Percentiles rank a stretch among this genome's conserved stretches.
Conservation (phyloP, 2,113 vertebrate species). For the Pelecanus crispus region DNA sequence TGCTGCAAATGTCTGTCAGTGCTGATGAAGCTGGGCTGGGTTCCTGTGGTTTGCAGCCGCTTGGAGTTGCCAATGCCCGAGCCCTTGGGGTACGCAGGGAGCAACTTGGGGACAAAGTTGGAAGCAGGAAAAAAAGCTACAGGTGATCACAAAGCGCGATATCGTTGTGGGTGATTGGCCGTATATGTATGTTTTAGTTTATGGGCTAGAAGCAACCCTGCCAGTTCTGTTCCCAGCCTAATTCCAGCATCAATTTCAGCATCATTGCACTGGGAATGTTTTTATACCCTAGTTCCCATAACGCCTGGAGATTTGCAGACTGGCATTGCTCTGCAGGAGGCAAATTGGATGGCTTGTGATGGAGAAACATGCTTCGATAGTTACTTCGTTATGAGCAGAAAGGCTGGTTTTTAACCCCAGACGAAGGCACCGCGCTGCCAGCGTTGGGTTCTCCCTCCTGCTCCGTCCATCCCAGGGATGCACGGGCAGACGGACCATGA, state of each 20-base stretch:
- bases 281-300: conserved; percentile 2
- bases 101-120: not conserved
- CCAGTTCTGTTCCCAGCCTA: conserved; percentile 21
- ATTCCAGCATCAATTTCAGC: conserved; percentile 17
- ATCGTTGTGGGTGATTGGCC: not conserved
- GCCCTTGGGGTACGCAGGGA: not conserved
- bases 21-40: not conserved
- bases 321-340: not conserved
- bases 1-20: not conserved
- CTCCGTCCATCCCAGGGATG: accelerated
- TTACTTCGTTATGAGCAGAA: not conserved
- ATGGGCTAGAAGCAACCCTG: not conserved
- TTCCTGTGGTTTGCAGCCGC: not conserved
- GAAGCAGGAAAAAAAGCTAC: not conserved
- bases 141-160: not conserved
- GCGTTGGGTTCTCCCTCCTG: accelerated
- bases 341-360: not conserved
- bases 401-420: not conserved
- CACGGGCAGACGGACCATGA: accelerated
- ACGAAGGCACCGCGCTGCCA: accelerated
- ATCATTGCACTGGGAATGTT: not conserved
- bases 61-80: not conserved
- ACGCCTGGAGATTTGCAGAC: not conserved
- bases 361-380: not conserved
- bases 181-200: not conserved